These are phyloP conservation scores for Phoebastria nigripes DNA, from an alignment of 2,797 vertebrate genomes.

Conservation along the genomic window DNA sequence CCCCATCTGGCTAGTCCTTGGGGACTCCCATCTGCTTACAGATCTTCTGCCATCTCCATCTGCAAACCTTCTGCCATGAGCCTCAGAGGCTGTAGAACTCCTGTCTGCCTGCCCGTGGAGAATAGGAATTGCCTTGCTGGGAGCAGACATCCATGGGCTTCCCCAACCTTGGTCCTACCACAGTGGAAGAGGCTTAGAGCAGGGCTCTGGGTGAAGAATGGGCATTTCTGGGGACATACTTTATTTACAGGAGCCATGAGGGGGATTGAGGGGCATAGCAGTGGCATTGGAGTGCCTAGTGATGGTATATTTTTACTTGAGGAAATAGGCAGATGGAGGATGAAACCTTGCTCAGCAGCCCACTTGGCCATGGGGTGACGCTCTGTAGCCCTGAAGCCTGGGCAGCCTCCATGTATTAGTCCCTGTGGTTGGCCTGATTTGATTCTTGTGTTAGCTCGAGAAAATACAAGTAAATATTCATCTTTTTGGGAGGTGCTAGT, in stretches of 20 bases:
- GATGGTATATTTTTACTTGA: not conserved
- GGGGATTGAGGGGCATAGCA: not conserved
- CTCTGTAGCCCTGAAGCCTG: not conserved
- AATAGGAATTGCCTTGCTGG: not conserved
- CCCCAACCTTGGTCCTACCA: not conserved
- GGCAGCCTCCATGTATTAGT: not conserved
- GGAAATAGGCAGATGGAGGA: not conserved
- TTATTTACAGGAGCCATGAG: not conserved
- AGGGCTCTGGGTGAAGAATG: not conserved
- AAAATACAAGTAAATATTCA: not conserved
- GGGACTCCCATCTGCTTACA: not conserved
- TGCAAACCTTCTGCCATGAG: not conserved
- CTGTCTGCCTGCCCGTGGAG: not conserved
- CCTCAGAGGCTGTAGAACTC: not conserved
- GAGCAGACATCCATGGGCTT: not conserved
- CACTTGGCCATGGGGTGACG: not conserved
- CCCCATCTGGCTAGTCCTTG: not conserved
- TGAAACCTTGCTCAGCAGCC: not conserved
- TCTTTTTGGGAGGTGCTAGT: not conserved
- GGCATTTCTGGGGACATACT: not conserved
- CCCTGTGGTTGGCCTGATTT: not conserved
- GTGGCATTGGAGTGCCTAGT: not conserved
- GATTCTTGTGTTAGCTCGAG: not conserved
- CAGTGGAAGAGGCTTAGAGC: not conserved
- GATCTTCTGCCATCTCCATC: not conserved